Conservation (phyloP, 2,113 vertebrate genomes). For the Rhizomys pruinosus region DNA sequence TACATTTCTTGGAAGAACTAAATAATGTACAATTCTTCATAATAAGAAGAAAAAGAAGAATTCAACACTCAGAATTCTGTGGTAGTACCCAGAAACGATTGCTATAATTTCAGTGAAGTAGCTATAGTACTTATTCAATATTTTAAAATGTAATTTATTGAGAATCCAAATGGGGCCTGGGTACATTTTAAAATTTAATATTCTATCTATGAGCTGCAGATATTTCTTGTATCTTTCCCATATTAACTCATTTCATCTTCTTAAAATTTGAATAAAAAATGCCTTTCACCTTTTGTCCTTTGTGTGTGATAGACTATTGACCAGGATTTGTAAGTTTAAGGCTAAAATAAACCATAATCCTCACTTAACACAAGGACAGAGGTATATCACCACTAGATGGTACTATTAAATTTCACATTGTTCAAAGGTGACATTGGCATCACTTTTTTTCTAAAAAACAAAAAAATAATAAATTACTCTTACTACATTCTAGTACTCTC, state of each 20-base stretch:
- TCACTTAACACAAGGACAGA: not conserved
- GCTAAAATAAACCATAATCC: not conserved
- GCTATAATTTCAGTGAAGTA: not conserved
- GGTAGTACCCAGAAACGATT: not conserved
- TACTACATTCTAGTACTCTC: not conserved
- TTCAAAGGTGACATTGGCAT: not conserved
- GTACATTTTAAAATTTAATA: slow-evolving; percentile 16
- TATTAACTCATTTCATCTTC: not conserved
- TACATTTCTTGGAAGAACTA: not conserved
- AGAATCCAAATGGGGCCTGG: not conserved
- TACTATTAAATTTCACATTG: slow-evolving; percentile 37
- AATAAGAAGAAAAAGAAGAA: not conserved
- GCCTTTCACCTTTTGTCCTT: not conserved
- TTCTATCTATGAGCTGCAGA: not conserved
- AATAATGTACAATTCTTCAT: not conserved
- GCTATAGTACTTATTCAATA: not conserved
- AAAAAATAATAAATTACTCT: slow-evolving; percentile 60
- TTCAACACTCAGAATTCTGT: not conserved
- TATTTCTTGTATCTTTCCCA: not conserved
- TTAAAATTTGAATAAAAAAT: not conserved
- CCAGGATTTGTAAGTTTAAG: not conserved
- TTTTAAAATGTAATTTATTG: not conserved
- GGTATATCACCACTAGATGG: slow-evolving; percentile 81
- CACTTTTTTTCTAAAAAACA: not conserved
- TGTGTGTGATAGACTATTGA: not conserved